These are phyloP conservation scores for Oligia strigilis DNA, from an alignment of 2,888 invertebrate species.

Conservation along the genomic window DNA sequence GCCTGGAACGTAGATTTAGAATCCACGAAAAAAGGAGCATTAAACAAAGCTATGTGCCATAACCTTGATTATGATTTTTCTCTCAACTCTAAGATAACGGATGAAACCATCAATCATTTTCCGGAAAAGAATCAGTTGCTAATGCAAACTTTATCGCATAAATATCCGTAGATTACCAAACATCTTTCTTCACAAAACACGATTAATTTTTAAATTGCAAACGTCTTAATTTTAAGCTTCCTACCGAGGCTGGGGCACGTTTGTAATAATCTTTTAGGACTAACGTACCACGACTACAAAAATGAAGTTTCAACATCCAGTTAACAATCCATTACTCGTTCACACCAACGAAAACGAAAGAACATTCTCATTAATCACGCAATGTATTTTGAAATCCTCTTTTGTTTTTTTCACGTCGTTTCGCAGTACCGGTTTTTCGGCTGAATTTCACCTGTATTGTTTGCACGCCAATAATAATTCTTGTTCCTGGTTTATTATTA, in stretches of 20 bases:
- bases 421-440: conserved; percentile 9
- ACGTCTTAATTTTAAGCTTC: conserved; percentile 46
- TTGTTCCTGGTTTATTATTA: conserved; percentile 50
- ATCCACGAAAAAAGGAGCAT: background rate
- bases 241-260: conserved; percentile 50
- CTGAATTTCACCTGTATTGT: conserved; percentile 52
- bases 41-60: background rate
- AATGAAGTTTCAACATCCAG: conserved; percentile 3
- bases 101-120: conserved; percentile 33
- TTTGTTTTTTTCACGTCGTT: background rate
- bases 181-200: conserved; percentile 18
- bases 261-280: conserved; percentile 51
- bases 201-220: conserved; percentile 32
- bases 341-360: conserved; percentile 10
- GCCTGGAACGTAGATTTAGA: background rate
- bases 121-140: conserved; percentile 29
- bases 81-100: conserved; percentile 18
- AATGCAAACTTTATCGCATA: conserved; percentile 34
- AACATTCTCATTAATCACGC: conserved; percentile 11
- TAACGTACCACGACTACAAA: conserved; percentile 27
- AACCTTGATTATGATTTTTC: conserved; percentile 40
- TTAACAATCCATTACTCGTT: conserved; percentile 48
- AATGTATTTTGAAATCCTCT: conserved; percentile 27
- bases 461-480: conserved; percentile 52
- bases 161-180: conserved; percentile 33